Evolutionary conservation across 2,888 invertebrate species (phyloP), one percentile per base, ranked within the genome.

Genomic region (Gnatocerus cornutus): DNA sequence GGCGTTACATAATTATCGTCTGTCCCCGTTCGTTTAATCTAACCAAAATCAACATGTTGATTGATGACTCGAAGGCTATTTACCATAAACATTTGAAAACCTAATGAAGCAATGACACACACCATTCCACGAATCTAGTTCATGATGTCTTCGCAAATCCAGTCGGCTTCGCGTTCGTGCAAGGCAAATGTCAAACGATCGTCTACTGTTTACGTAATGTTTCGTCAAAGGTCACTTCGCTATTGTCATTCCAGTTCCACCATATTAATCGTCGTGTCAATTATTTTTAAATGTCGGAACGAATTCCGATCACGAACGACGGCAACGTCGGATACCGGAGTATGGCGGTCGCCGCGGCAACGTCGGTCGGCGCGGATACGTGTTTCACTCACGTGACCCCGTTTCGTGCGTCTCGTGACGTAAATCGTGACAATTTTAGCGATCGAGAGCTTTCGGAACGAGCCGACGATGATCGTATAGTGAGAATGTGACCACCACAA

Each of bases 351-450:
- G 37, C 10, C 39, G 33, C 45, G 56, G 72, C 69, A 62, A 62
- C 68, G 52, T 61, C 52, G 67, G 16, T 13, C 27, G 33, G 7
- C 48, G 65, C 56, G 45, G 56, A 55, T 74, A 75, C 75, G 75
- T 75, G 73, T 74, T 62, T 68, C 46, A 46, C 71, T 77, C 78
- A 77, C 76, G 77, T 78, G 78, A 78, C 78, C 77, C 71, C 73
- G 71, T 78, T 77, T 76, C 69, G 71, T 75, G 73, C 74, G 76
- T 77, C 74, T 74, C 73, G 75, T 78, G 77, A 77, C 78, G 78
- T 78, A 74, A 74, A 69, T 50, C 56, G 69, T 72, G 67, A 58
- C 72, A 71, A 74, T 63, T 76, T 72, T 71, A 70, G 67, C 58
- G 68, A 9, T 68, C 63, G 64, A 52, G 1, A 37, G 50, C 39